Base-by-base conservation (phyloP, 2,888 invertebrate species). In the Drosophila gaucha region DNA sequence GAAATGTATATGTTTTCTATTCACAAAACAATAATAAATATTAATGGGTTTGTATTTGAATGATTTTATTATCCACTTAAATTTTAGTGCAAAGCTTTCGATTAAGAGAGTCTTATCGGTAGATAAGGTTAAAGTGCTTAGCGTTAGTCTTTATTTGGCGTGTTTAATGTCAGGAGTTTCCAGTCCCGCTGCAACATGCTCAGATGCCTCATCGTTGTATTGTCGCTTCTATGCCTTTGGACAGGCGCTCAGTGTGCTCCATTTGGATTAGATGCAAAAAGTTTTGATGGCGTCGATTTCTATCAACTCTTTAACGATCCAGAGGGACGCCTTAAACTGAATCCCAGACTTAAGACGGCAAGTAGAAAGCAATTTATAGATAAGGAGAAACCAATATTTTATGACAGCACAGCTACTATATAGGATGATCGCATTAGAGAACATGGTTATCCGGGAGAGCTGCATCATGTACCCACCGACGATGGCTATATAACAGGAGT, bases 361-460 rank as follows among this genome's bases (percentile, higher is more conserved):
- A 60, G 44, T 41, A 30, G 14, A 9, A 16, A 44, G 6, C 12
- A 26, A n/a, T 1, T 14, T 2, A 24, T 12, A 9, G 5, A 30
- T n/a, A 30, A 14, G 5, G 10, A 2, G n/a, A 35, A 9, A 14
- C 6, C 26, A n/a, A n/a, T n/a, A n/a, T n/a, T n/a, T 38, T 38
- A 41, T n/a, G n/a, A n/a, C n/a, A n/a, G n/a, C 18, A n/a, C 0
- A 5, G 5, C 6, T 26, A 2, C 2, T 8, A 2, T 10, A 30
- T 18, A 65, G 62, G 58, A 50, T 20, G 67, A 85, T 18, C 88
- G 80, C 22, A 88, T 89, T 30, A 64, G 41, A 95, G 36, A 46
- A 0, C 84, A 88, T 60, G 88, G 82, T 0, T 96, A 96, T 89
- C 92, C 93, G 0, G 93, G 94, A 0, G 96, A 96, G 90, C 93